phyloP scores from a whole-genome alignment of 2,888 invertebrate genomes.

The Drosophila falleni region DNA sequence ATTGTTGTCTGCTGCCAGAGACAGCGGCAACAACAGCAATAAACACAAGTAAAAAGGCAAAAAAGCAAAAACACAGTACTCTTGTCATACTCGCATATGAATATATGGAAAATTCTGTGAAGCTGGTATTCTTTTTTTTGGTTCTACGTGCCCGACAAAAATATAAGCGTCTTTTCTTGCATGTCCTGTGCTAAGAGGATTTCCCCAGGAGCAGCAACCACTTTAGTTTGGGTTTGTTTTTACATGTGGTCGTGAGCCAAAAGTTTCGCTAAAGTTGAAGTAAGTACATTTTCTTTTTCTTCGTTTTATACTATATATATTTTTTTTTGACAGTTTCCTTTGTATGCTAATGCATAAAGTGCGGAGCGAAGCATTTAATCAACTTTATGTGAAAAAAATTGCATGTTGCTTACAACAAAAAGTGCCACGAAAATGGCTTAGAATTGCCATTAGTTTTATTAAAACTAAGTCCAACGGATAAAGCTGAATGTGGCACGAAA shows the following conservation, averaged over 20 bases:
- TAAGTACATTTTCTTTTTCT: constrained; percentile 24
- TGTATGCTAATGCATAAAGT: constrained; percentile 65
- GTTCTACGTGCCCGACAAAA: constrained; percentile 40
- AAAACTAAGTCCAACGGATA: constrained; percentile 54
- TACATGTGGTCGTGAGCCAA: constrained; percentile 60
- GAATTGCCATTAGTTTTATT: constrained; percentile 67
- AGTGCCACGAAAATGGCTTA: constrained; percentile 2
- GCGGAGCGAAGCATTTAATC: constrained; percentile 65
- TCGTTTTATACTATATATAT: constrained; percentile 15
- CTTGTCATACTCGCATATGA: constrained; percentile 18
- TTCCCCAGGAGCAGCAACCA: constrained; percentile 32
- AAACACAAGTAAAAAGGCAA: constrained; percentile 28
- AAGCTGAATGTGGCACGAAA: constrained; percentile 19
- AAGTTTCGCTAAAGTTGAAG: constrained; percentile 50
- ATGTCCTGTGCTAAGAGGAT: constrained; percentile 62
- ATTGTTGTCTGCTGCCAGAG: constrained; percentile 61
- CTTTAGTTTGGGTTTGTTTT: constrained; percentile 40
- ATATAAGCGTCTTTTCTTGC: constrained; percentile 24
- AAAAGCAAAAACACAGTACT: constrained; percentile 18
- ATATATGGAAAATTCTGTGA: constrained; percentile 32
- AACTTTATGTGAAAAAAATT: constrained; percentile 70
- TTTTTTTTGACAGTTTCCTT: constrained; percentile 34
- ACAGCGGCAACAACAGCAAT: constrained; percentile 46
- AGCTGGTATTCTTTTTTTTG: constrained; percentile 5
- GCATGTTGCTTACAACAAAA: constrained; percentile 13